Evolutionary conservation across 2,888 invertebrate species (phyloP).

Genomic region (Lasius fuliginosus): DNA sequence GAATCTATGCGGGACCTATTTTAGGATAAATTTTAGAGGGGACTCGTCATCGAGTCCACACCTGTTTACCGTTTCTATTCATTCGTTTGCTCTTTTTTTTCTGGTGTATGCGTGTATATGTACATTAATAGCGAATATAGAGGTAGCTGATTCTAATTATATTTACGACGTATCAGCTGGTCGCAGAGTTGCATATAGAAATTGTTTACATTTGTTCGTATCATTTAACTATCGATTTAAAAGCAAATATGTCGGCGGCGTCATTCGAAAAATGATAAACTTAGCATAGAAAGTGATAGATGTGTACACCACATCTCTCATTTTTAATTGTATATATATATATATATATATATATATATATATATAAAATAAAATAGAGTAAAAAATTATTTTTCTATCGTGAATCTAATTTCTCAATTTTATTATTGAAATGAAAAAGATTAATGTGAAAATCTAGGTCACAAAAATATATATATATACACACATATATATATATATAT

Average conservation of each 20-base stretch:
- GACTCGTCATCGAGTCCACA: background rate
- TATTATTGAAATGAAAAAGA: no score
- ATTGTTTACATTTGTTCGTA: background rate
- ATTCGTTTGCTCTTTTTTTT: background rate
- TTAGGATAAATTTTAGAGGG: background rate
- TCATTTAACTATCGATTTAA: background rate
- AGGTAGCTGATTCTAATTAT: constrained; percentile 16
- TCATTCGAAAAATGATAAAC: background rate
- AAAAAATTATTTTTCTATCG: background rate
- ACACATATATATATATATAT: background rate
- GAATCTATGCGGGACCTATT: background rate
- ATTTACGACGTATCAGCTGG: background rate
- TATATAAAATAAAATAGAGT: background rate
- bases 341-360: no score
- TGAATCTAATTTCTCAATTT: background rate
- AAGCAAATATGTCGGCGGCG: background rate
- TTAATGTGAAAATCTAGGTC: no score
- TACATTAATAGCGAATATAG: background rate
- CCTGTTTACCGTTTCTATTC: background rate
- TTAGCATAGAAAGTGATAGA: no score
- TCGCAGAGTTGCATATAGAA: background rate
- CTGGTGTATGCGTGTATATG: background rate
- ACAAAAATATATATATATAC: no score
- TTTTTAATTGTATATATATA: background rate
- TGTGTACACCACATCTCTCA: background rate